Base-by-base conservation (phyloP, 2,113 vertebrate genomes). In the Eolophus roseicapilla region DNA sequence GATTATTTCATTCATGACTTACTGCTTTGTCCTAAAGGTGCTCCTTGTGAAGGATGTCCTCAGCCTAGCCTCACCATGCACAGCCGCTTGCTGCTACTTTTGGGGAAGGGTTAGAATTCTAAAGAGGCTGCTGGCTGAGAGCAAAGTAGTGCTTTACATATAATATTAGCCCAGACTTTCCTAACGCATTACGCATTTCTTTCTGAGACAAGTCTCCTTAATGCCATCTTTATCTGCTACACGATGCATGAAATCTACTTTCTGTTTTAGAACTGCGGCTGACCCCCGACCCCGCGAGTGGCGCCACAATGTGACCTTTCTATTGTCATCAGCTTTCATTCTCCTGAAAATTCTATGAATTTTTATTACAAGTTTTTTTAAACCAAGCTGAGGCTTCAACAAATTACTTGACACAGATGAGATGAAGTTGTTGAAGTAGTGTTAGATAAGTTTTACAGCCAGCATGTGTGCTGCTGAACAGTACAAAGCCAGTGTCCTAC, bases 281-380 rank as follows among this genome's bases (percentile, higher is more conserved):
- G 97, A 98, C 99, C 99, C 97, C 94, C 97, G 98, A 99, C 98
- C 99, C 98, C 94, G 92, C 90, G 81, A 97, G 97, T 99, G 98
- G 98, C 97, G 98, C 99, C 98, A 98, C 99, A 99, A 98, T 99
- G 99, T 99, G 99, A 99, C 99, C 99, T 98, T 98, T 98, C 98
- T 98, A 97, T 98, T 98, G 98, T 99, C 99, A 99, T 98, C 98
- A 96, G 98, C 98, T 99, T 98, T 98, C 98, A 98, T 98, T 97
- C 98, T 98, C 98, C 97, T 98, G 98, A 98, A 99, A 99, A 99
- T 99, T 99, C 99, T 98, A 99, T 99, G 99, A 99, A 99, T 99
- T 99, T 99, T 99, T 99, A 99, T 99, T 99, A 98, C 98, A 97
- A 97, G 97, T 97, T 98, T 98, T 98, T 98, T 97, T 97, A 97